Evolutionary conservation across 2,888 invertebrate species (phyloP).

Genomic region (Automeris io): DNA sequence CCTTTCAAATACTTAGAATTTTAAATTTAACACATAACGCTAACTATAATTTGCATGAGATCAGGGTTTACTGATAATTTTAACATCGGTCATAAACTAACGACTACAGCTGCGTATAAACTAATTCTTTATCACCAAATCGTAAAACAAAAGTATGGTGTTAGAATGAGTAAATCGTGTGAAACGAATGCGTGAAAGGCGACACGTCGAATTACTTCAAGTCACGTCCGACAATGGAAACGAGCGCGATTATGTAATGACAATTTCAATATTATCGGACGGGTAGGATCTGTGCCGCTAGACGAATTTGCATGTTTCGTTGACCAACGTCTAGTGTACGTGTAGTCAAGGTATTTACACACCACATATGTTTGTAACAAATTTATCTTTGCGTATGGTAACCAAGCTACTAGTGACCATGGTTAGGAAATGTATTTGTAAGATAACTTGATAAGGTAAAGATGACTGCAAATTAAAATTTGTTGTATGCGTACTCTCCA

Average conservation of each 20-base stretch:
- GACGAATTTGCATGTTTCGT: conserved; percentile 44
- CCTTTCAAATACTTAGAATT: no score
- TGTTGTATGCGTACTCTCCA: not conserved
- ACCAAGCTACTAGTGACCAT: not conserved
- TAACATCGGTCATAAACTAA: no score
- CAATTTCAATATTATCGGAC: conserved; percentile 57
- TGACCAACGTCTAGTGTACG: conserved; percentile 36
- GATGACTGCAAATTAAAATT: conserved; percentile 6
- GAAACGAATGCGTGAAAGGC: not conserved
- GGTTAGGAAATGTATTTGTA: not conserved
- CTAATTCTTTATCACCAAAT: no score
- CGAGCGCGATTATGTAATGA: conserved; percentile 36
- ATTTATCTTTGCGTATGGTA: not conserved
- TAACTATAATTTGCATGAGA: no score
- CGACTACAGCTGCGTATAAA: no score
- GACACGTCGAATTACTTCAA: conserved; percentile 10
- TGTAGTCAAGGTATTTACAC: conserved; percentile 36
- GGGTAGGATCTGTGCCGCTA: conserved; percentile 53
- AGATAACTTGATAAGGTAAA: conserved; percentile 7
- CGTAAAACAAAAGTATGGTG: no score
- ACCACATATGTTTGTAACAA: conserved; percentile 14
- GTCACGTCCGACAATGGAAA: conserved; percentile 24
- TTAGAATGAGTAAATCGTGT: no score
- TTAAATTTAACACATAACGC: no score
- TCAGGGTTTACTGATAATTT: no score